Conservation (phyloP, 2,888 invertebrate species). For the Drosophila setosimentum region DNA sequence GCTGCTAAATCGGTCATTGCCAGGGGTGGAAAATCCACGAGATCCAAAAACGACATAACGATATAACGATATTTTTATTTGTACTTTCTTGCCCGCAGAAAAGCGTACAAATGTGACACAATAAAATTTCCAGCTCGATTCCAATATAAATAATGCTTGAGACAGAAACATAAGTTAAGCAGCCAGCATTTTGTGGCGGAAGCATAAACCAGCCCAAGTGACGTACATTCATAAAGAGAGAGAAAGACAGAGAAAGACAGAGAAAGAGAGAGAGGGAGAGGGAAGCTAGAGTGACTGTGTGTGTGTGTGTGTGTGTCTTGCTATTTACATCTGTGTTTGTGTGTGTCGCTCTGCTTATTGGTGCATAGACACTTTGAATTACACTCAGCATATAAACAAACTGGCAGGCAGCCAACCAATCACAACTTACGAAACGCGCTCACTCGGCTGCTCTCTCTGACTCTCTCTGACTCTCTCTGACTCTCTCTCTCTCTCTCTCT, state of each 20-base stretch:
- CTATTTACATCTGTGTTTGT: slow-evolving; percentile 9
- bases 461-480: not conserved
- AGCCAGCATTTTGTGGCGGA: slow-evolving; percentile 14
- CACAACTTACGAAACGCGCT: slow-evolving; percentile 23
- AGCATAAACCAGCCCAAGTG: not conserved
- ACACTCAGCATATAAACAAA: slow-evolving; percentile 31
- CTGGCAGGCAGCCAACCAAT: slow-evolving; percentile 39
- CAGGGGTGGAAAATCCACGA: slow-evolving; percentile 17
- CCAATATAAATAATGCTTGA: slow-evolving; percentile 26
- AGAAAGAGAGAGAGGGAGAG: not conserved
- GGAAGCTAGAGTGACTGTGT: not conserved
- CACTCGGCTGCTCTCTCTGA: slow-evolving; percentile 23
- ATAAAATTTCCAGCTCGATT: slow-evolving; percentile 33
- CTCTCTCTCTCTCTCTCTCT: not conserved
- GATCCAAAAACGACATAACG: not conserved
- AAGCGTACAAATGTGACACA: slow-evolving; percentile 7
- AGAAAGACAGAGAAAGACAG: slow-evolving; percentile 2
- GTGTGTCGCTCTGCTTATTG: slow-evolving; percentile 35
- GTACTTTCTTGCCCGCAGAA: not conserved
- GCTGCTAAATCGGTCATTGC: not conserved
- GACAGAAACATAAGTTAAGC: slow-evolving; percentile 13
- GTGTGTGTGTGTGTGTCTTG: slow-evolving; percentile 3
- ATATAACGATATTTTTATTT: not conserved
- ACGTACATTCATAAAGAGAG: not conserved
- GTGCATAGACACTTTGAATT: slow-evolving; percentile 21